Evolutionary conservation across 2,113 vertebrate genomes (phyloP).

Genomic region (Campylomormyrus numenius): DNA sequence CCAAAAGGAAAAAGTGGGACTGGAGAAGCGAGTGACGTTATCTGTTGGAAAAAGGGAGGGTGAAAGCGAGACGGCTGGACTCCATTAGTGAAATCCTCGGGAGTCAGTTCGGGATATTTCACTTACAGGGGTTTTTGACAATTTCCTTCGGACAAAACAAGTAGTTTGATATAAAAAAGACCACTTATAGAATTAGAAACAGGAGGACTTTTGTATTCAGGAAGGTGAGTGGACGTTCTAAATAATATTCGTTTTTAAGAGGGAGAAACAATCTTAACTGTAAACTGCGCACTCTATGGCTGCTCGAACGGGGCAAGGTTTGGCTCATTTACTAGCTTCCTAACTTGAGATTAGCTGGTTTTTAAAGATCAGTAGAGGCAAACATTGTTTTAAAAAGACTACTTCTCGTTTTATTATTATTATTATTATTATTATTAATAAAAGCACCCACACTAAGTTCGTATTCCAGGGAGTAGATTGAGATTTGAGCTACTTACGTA

Average conservation of each 20-base stretch:
- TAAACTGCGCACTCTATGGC: not conserved
- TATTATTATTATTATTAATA: not conserved
- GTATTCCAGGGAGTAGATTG: not conserved
- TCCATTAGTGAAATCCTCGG: constrained; percentile 62
- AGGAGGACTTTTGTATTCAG: constrained; percentile 45
- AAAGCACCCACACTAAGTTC: constrained; percentile 5
- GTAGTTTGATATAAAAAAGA: constrained; percentile 42
- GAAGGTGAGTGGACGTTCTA: constrained; percentile 55
- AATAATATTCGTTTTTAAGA: constrained; percentile 37
- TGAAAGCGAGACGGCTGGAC: constrained; percentile 53
- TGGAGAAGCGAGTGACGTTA: constrained; percentile 59
- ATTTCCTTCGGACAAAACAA: constrained; percentile 37
- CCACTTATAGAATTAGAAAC: constrained; percentile 31
- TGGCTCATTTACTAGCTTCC: not conserved
- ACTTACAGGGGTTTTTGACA: constrained; percentile 42
- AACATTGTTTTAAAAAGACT: not conserved
- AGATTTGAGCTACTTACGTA: constrained; percentile 46
- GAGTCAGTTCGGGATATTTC: constrained; percentile 62
- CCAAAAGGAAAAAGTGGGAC: constrained; percentile 58
- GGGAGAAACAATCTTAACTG: constrained; percentile 1
- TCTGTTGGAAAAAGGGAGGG: constrained; percentile 45
- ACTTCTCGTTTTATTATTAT: not conserved
- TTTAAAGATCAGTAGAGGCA: not conserved
- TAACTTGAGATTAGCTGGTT: not conserved
- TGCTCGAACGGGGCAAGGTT: not conserved